Conservation (phyloP, 2,888 invertebrate species). For the Scaptomyza parva region DNA sequence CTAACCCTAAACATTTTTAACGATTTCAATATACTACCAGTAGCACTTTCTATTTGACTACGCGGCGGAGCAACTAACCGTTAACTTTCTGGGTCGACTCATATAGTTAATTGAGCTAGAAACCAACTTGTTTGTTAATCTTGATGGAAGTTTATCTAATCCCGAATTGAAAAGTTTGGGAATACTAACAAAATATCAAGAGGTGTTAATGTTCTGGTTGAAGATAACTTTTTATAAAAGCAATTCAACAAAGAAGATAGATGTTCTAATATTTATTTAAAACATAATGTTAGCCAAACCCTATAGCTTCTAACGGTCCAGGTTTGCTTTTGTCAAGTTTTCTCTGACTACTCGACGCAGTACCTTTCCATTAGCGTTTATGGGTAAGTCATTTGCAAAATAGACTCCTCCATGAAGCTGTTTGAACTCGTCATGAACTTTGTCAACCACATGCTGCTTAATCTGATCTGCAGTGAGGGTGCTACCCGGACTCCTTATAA, state of each 20-base stretch:
- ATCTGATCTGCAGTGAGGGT: constrained; percentile 40
- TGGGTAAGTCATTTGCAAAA: constrained; percentile 58
- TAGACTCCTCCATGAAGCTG: constrained; percentile 66
- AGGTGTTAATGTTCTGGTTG: no score
- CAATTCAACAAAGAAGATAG: no score
- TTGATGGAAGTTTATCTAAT: not conserved
- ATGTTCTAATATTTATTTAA: no score
- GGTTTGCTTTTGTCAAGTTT: not conserved
- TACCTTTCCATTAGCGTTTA: constrained; percentile 61
- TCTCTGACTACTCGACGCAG: constrained; percentile 38
- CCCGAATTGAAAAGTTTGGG: not conserved
- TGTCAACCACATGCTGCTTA: constrained; percentile 47
- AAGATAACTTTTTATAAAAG: no score
- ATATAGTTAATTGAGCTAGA: constrained; percentile 11
- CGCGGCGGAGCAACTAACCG: constrained; percentile 51
- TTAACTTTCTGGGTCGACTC: constrained; percentile 58
- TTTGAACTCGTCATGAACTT: constrained; percentile 43
- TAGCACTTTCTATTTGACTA: constrained; percentile 30
- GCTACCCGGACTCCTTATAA: constrained; percentile 45
- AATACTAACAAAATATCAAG: not conserved
- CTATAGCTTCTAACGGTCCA: not conserved
- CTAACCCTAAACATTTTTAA: not conserved
- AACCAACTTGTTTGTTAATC: not conserved
- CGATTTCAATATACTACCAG: not conserved
- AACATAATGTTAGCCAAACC: no score